These are phyloP conservation scores for Drosophila navojoa DNA, from an alignment of 1,140 invertebrate genomes.

Conservation along the genomic window DNA sequence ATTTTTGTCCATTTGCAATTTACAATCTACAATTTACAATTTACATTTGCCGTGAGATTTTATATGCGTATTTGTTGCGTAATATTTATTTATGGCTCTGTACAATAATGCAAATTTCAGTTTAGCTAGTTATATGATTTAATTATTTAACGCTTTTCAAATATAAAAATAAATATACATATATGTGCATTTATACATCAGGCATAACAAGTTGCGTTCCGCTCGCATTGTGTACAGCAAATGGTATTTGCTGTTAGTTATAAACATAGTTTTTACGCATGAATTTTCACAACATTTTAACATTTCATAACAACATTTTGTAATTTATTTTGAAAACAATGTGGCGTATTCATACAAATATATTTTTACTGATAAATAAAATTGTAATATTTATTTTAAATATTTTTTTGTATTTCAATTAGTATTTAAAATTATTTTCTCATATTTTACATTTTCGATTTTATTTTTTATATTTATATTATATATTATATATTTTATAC, in stretches of 20 bases:
- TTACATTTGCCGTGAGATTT: slow-evolving; percentile 34
- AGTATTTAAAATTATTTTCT: no score
- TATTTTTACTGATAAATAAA: no score
- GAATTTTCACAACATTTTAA: neutral
- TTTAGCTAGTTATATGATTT: slow-evolving; percentile 17
- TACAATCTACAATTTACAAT: slow-evolving; percentile 53
- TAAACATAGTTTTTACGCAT: slow-evolving; percentile 8
- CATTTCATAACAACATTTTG: neutral
- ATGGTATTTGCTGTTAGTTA: slow-evolving; percentile 9
- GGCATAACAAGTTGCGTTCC: neutral
- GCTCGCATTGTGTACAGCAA: neutral
- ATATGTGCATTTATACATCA: neutral
- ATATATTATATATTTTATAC: no score
- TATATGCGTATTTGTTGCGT: slow-evolving; percentile 2
- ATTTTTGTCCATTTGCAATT: slow-evolving; percentile 32
- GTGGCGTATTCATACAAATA: neutral
- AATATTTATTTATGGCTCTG: slow-evolving; percentile 37
- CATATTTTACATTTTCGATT: neutral
- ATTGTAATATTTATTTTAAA: no score
- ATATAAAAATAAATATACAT: neutral
- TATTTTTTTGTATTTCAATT: no score
- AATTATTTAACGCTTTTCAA: slow-evolving; percentile 7
- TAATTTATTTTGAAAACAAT: no score
- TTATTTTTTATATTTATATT: neutral
- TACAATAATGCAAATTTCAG: slow-evolving; percentile 53